These are phyloP conservation scores for Flexamia atlantica DNA, from an alignment of 2,888 invertebrate genomes.

Conservation along the genomic window DNA sequence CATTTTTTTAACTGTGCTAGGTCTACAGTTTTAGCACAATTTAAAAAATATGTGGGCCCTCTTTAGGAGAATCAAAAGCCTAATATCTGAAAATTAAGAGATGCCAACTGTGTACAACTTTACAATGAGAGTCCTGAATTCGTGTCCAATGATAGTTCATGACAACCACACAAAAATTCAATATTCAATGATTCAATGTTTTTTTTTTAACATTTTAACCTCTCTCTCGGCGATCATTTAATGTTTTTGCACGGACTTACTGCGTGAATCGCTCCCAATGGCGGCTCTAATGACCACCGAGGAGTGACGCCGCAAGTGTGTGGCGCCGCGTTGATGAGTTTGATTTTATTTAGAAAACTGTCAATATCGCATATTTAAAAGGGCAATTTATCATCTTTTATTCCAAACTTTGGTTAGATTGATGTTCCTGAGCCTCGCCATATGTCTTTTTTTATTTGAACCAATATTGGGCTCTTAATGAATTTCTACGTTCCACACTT, in stretches of 20 bases:
- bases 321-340: slow-evolving; percentile 27
- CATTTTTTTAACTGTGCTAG: too few relatives aligned
- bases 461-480: slow-evolving; percentile 53
- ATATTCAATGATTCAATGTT: too few relatives aligned
- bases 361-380: slow-evolving; percentile 60
- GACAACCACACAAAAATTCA: too few relatives aligned
- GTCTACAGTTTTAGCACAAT: too few relatives aligned
- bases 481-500: slow-evolving; percentile 45
- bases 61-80: too few relatives aligned
- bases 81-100: too few relatives aligned
- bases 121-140: too few relatives aligned
- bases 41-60: too few relatives aligned
- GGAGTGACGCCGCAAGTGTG: not conserved
- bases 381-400: slow-evolving; percentile 60
- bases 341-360: slow-evolving; percentile 60
- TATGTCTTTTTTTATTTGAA: slow-evolving; percentile 48
- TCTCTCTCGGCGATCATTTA: too few relatives aligned
- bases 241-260: not conserved
- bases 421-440: slow-evolving; percentile 46
- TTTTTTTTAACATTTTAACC: too few relatives aligned
- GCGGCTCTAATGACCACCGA: not conserved
- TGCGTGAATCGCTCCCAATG: not conserved
- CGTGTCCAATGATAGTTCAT: too few relatives aligned
- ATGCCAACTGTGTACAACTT: too few relatives aligned
- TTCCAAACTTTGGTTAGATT: slow-evolving; percentile 59